These are phyloP conservation scores for Grus americana DNA, from an alignment of 2,113 vertebrate genomes.

Conservation along the genomic window DNA sequence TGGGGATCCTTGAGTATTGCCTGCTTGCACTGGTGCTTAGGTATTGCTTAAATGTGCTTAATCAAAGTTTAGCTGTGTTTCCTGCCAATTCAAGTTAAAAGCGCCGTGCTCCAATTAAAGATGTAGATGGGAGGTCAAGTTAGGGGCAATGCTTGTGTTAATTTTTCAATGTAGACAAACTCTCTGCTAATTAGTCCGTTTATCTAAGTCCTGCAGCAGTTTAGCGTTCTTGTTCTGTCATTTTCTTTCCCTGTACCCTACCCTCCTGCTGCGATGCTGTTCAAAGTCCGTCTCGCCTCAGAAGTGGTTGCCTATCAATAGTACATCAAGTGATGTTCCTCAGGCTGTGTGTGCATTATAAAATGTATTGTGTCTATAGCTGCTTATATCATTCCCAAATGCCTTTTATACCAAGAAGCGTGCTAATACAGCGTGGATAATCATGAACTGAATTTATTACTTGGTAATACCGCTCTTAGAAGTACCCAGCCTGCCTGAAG, in stretches of 20 bases:
- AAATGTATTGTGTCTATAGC: not conserved
- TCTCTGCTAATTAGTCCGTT: not conserved
- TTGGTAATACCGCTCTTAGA: not conserved
- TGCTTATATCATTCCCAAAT: not conserved
- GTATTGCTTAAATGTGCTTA: not conserved
- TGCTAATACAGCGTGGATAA: rapidly evolving
- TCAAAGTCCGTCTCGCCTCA: not conserved
- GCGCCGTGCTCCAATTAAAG: rapidly evolving
- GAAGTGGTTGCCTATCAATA: not conserved
- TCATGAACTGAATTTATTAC: not conserved
- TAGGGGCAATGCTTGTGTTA: not conserved
- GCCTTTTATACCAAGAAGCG: not conserved
- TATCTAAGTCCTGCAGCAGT: not conserved
- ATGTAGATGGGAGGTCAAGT: not conserved
- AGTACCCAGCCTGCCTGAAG: not conserved
- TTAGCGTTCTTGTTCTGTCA: not conserved
- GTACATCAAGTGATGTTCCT: not conserved
- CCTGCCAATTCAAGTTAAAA: not conserved
- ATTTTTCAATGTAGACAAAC: not conserved
- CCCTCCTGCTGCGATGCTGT: not conserved
- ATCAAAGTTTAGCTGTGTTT: not conserved
- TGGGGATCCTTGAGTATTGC: not conserved
- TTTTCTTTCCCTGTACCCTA: not conserved
- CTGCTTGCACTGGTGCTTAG: not conserved
- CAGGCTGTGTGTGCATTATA: not conserved